Conservation (phyloP, 1,140 invertebrate genomes). For the Pristionchus pacificus region DNA sequence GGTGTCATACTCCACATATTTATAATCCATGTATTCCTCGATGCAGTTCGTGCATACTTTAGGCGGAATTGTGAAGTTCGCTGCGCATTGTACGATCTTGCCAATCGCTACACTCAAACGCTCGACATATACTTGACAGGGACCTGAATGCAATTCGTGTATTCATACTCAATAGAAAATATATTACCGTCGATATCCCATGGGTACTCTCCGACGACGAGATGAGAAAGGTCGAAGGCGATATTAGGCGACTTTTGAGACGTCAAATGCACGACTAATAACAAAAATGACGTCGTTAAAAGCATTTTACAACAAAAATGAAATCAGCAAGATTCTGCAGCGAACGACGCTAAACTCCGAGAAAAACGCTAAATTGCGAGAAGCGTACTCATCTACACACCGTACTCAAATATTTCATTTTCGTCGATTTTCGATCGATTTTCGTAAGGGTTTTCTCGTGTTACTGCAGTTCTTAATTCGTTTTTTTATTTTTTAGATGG, state of each 20-base stretch:
- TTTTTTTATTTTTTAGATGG: background rate
- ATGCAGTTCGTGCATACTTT: background rate
- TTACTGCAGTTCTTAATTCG: background rate
- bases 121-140: background rate
- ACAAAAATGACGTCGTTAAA: background rate
- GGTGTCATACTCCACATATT: background rate
- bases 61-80: background rate
- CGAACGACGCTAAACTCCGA: background rate
- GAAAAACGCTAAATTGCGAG: background rate
- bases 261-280: background rate
- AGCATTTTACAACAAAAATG: background rate
- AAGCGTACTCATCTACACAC: background rate
- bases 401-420: background rate
- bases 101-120: background rate
- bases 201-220: background rate
- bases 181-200: background rate
- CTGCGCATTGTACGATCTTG: background rate
- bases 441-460: background rate
- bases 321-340: background rate
- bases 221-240: background rate
- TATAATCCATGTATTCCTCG: background rate
- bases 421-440: background rate
- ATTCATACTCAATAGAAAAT: too few species aligned
- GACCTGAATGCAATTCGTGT: too few species aligned
- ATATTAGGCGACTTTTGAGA: background rate